phyloP scores from a whole-genome alignment of 2,888 invertebrate species.

The Odontothrips loti region DNA sequence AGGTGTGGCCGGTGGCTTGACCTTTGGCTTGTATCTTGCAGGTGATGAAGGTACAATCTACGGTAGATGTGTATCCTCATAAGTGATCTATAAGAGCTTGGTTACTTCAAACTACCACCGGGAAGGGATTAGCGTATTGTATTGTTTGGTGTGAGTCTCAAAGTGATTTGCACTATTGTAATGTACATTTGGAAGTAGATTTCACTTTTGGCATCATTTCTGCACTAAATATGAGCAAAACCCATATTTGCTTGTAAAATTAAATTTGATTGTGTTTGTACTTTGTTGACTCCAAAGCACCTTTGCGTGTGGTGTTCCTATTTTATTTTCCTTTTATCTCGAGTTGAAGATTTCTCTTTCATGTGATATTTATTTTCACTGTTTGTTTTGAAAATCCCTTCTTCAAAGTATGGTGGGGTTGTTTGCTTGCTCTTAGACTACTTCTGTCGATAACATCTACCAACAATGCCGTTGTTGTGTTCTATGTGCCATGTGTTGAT shows the following conservation, averaged over 20 bases:
- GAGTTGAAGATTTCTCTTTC: not conserved
- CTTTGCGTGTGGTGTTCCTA: not conserved
- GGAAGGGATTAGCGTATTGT: slow-evolving; percentile 22
- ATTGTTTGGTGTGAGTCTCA: slow-evolving; percentile 15
- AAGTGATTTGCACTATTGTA: slow-evolving; percentile 15
- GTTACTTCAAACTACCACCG: slow-evolving; percentile 18
- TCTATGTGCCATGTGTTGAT: slow-evolving; percentile 25
- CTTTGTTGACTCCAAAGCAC: not conserved
- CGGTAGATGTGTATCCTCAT: slow-evolving; percentile 22
- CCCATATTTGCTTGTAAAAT: not conserved
- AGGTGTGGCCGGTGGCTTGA: slow-evolving; percentile 25
- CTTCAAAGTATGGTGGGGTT: not conserved
- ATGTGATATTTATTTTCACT: not conserved
- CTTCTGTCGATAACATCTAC: slow-evolving; percentile 14
- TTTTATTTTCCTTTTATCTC: not conserved
- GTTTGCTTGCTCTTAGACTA: slow-evolving; percentile 13
- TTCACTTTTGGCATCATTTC: not conserved
- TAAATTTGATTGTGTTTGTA: not conserved
- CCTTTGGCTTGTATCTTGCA: slow-evolving; percentile 26
- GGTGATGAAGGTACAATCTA: slow-evolving; percentile 24
- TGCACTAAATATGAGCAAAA: slow-evolving; percentile 8
- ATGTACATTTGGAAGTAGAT: slow-evolving; percentile 16
- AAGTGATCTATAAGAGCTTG: slow-evolving; percentile 20
- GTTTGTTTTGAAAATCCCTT: not conserved
- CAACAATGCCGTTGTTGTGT: slow-evolving; percentile 12